Evolutionary conservation across 37 sponge, comb jelly and placozoan species (phyloP).

Genomic region (Theonella swinhoei): DNA sequence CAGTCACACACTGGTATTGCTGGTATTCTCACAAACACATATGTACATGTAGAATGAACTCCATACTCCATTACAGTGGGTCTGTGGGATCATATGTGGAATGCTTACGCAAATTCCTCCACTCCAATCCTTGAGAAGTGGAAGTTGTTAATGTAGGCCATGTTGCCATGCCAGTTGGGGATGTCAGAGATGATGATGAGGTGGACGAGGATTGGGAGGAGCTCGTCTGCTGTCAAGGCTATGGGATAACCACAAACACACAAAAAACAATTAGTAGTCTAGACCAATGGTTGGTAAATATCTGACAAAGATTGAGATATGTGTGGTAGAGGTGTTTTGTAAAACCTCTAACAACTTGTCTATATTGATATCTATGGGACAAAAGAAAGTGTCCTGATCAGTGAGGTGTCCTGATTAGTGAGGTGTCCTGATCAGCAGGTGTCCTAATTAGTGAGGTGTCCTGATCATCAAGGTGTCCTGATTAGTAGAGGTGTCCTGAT

Average conservation of each 20-base stretch:
- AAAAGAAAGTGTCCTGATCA: no score
- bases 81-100: neutral
- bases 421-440: no score
- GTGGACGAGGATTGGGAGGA: slow-evolving; percentile 89
- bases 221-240: slow-evolving; percentile 93
- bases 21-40: no score
- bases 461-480: no score
- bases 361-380: no score
- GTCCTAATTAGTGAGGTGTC: no score
- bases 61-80: neutral
- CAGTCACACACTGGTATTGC: neutral
- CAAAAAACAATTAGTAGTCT: neutral
- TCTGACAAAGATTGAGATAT: no score
- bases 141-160: slow-evolving; percentile 86
- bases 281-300: no score
- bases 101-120: slow-evolving; percentile 69
- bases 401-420: no score
- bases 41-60: neutral
- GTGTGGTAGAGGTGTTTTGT: no score
- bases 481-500: no score
- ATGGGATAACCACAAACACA: neutral
- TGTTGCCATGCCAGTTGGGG: slow-evolving; percentile 94
- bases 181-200: slow-evolving; percentile 89
- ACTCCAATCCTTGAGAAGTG: slow-evolving; percentile 68
- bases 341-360: no score